phyloP scores from a whole-genome alignment of 2,888 invertebrate species.

The Acronicta aceris region DNA sequence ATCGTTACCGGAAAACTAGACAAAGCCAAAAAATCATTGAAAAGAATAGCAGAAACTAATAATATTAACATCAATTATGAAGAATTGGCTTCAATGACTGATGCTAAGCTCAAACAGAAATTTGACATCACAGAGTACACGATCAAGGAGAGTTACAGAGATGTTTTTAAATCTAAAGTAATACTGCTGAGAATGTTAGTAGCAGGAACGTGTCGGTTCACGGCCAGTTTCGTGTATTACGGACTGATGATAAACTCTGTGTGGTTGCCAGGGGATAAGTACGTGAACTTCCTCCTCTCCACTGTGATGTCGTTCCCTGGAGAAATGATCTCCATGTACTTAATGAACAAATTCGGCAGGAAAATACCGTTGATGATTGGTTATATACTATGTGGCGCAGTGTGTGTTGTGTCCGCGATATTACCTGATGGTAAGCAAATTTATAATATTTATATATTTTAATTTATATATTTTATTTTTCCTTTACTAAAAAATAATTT shows the following conservation, averaged over 20 bases:
- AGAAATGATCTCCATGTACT: slow-evolving; percentile 72
- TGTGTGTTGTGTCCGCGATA: slow-evolving; percentile 70
- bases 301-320: slow-evolving; percentile 82
- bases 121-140: slow-evolving; percentile 70
- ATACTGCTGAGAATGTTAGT: slow-evolving; percentile 72
- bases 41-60: slow-evolving; percentile 69
- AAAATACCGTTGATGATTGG: slow-evolving; percentile 73
- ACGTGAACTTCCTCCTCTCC: slow-evolving; percentile 76
- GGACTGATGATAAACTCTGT: slow-evolving; percentile 80
- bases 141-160: slow-evolving; percentile 67
- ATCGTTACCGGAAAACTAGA: slow-evolving; percentile 73
- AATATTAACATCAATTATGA: slow-evolving; percentile 69
- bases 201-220: slow-evolving; percentile 68
- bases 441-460: too few species aligned
- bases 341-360: slow-evolving; percentile 79
- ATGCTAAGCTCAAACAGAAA: slow-evolving; percentile 65
- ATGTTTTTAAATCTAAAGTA: slow-evolving; percentile 71
- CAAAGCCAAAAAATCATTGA: slow-evolving; percentile 69
- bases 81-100: slow-evolving; percentile 67
- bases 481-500: too few species aligned
- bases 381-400: slow-evolving; percentile 67
- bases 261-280: slow-evolving; percentile 78
- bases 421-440: slow-evolving; percentile 71
- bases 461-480: too few species aligned
- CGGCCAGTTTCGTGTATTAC: slow-evolving; percentile 78